Evolutionary conservation across 2,888 invertebrate species (phyloP).

Genomic region (Taphrorychus bicolor): DNA sequence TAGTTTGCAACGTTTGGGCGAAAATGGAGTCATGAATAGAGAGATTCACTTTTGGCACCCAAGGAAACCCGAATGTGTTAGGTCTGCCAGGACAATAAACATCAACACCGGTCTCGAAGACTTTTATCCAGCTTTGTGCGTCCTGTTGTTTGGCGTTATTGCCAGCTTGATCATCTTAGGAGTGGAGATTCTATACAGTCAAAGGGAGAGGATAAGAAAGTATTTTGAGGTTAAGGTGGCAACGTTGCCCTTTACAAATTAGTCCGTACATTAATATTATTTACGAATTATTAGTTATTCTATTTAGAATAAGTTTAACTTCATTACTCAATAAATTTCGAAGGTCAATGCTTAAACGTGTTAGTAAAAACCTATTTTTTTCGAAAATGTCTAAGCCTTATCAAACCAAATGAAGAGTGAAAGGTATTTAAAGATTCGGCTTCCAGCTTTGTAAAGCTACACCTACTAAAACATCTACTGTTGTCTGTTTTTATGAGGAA

Average conservation of each 20-base stretch:
- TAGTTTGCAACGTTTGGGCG: constrained; percentile 52
- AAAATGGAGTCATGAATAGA: constrained; percentile 50
- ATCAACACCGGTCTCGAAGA: constrained; percentile 51
- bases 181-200: constrained; percentile 34
- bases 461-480: too few relatives aligned
- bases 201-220: not conserved
- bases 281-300: too few relatives aligned
- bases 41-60: constrained; percentile 52
- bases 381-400: too few relatives aligned
- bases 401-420: too few relatives aligned
- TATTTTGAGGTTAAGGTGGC: not conserved
- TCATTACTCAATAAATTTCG: too few relatives aligned
- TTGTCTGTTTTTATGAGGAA: too few relatives aligned
- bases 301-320: too few relatives aligned
- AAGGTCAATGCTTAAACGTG: too few relatives aligned
- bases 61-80: constrained; percentile 52
- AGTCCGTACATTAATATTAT: not conserved
- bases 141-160: constrained; percentile 48
- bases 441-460: too few relatives aligned
- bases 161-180: constrained; percentile 47
- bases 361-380: too few relatives aligned
- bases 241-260: not conserved
- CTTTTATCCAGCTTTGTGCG: constrained; percentile 51
- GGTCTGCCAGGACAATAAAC: constrained; percentile 41
- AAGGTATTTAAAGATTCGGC: too few relatives aligned